A percentile compares a stretch with the other conserved stretches of the same genome.
phyloP scores from a whole-genome alignment of 2,888 invertebrate species.

The Megaustenia siamemsis region DNA sequence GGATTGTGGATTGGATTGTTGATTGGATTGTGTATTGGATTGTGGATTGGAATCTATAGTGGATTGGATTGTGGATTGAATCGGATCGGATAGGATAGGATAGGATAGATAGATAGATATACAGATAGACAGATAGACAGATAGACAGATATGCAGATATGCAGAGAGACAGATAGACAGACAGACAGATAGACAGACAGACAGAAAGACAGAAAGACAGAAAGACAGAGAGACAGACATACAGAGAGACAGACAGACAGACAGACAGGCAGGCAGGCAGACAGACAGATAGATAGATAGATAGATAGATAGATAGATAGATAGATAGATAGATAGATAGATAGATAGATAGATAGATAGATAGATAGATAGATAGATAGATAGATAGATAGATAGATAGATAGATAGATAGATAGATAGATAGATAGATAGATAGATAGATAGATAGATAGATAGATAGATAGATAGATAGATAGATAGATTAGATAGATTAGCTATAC shows the following conservation, averaged over 20 bases:
- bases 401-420: conserved; percentile 9
- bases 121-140: neutral
- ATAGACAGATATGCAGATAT: neutral
- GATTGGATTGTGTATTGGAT: too few relatives aligned
- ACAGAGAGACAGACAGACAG: neutral
- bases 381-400: conserved; percentile 9
- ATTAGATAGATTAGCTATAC: neutral
- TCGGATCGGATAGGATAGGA: too few relatives aligned
- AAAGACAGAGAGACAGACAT: neutral
- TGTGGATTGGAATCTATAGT: too few relatives aligned
- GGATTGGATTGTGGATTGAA: too few relatives aligned
- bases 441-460: conserved; percentile 1
- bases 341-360: neutral
- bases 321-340: neutral
- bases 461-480: conserved; percentile 3
- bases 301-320: neutral
- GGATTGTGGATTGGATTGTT: too few relatives aligned
- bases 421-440: conserved; percentile 9
- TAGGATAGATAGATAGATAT: too few relatives aligned
- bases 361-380: conserved; percentile 4
- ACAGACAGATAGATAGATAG: neutral
- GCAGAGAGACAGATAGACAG: neutral
- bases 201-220: neutral
- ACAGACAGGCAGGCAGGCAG: neutral
- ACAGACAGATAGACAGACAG: neutral